phyloP scores from a whole-genome alignment of 2,888 invertebrate genomes.

The Strigamia transsilvanica region DNA sequence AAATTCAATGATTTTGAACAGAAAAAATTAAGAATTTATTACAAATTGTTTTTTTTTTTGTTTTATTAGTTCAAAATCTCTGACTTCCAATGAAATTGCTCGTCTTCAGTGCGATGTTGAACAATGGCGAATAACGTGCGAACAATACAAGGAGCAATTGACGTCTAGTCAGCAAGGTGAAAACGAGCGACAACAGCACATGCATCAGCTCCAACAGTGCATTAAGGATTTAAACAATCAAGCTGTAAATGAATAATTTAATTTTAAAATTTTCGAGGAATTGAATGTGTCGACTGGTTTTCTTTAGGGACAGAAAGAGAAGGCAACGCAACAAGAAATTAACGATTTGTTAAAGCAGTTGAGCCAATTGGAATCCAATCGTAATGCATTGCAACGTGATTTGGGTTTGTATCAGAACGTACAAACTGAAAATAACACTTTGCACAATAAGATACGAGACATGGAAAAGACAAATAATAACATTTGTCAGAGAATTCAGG shows the following conservation, averaged over 20 bases:
- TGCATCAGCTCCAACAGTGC: constrained; percentile 69
- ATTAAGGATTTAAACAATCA: constrained; percentile 57
- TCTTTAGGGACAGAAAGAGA: constrained; percentile 57
- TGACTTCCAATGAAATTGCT: constrained; percentile 48
- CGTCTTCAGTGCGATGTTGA: constrained; percentile 56
- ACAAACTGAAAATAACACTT: constrained; percentile 59
- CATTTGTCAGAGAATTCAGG: neutral
- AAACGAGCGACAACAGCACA: constrained; percentile 70
- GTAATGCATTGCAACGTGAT: constrained; percentile 69
- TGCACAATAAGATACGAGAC: constrained; percentile 57
- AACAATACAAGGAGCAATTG: constrained; percentile 7
- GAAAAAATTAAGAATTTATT: no score
- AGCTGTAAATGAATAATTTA: constrained; percentile 18
- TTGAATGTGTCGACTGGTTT: constrained; percentile 50
- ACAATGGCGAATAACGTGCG: constrained; percentile 55
- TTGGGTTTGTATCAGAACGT: constrained; percentile 59
- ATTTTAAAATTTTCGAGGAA: neutral
- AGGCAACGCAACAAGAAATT: constrained; percentile 60
- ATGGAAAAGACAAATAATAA: constrained; percentile 28
- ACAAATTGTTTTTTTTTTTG: neutral
- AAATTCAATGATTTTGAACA: neutral
- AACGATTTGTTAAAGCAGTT: constrained; percentile 67
- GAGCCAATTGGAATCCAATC: constrained; percentile 67
- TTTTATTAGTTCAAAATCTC: neutral
- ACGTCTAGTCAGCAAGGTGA: constrained; percentile 68